Base-by-base conservation (phyloP, 2,113 vertebrate species). In the Lophius piscatorius region DNA sequence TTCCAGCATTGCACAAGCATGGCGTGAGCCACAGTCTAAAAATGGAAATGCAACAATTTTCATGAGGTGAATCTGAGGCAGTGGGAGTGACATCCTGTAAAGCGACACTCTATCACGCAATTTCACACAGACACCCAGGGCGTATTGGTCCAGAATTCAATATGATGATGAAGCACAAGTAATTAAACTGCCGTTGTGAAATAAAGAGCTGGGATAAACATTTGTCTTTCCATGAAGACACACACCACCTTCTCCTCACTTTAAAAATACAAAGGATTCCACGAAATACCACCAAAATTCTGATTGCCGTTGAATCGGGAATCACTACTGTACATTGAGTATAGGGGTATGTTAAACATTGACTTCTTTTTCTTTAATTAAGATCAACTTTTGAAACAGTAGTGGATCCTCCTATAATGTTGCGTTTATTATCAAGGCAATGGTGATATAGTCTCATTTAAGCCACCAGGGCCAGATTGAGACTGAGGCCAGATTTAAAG, bases 121-220 rank as follows among this genome's bases (percentile, higher is more conserved):
- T 64, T 76, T 69, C 9, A 44, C n/a, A 35, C 52, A 59, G 31
- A 11, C 51, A 54, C 46, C 5, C n/a, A 34, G 59, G 23, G 58
- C 6, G 0, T 45, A 23, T 33, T 22, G 12, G 41, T 58, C n/a
- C 29, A 16, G 28, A 26, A 40, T 44, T 22, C 29, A 41, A 55
- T 60, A 58, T 34, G 47, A 44, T 62, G 48, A 70, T 64, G 49
- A 57, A 24, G 39, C 33, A 36, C 14, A 34, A 31, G 44, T 39
- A 69, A 40, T 17, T 24, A 59, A 60, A 57, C 44, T 20, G 54
- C 61, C 63, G 64, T 34, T 58, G 47, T 57, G 50, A 64, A 74
- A 75, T 47, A 34, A 64, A 73, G 21, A 40, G 31, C 20, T 26
- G 41, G 14, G 2, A 57, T 75, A 49, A 69, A 50, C 26, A 38